Percentiles rank a stretch among this genome's conserved stretches.
These are phyloP conservation scores for Priocnemis perturbator DNA, from an alignment of 2,888 invertebrate genomes.

Conservation along the genomic window DNA sequence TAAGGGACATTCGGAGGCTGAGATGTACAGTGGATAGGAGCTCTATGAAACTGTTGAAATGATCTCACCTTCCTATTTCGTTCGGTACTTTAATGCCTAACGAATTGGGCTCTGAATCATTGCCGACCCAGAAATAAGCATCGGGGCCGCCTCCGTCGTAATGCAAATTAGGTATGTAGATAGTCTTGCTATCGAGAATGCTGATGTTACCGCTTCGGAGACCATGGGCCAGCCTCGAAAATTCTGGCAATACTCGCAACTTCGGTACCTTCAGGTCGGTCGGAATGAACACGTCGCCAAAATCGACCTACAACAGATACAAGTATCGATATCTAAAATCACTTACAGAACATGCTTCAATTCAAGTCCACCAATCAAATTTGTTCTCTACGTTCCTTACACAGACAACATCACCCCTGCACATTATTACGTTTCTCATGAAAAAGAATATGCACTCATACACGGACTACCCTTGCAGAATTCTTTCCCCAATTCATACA, in stretches of 20 bases:
- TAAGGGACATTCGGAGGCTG: too few species aligned
- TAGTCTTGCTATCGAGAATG: slow-evolving; percentile 92
- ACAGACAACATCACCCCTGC: too few species aligned
- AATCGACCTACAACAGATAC: slow-evolving; percentile 84
- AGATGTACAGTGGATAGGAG: background rate
- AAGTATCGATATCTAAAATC: background rate
- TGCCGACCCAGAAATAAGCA: slow-evolving; percentile 97
- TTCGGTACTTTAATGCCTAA: slow-evolving; percentile 93
- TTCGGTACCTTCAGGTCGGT: slow-evolving; percentile 86
- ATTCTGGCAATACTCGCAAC: slow-evolving; percentile 88
- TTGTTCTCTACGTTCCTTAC: too few species aligned
- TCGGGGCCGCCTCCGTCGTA: slow-evolving; percentile 95
- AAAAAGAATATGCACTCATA: too few species aligned
- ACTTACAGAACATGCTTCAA: too few species aligned
- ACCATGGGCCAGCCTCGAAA: slow-evolving; percentile 91
- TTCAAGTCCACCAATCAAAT: too few species aligned
- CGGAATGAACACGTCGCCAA: slow-evolving; percentile 90
- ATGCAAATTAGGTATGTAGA: slow-evolving; percentile 93
- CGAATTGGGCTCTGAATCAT: slow-evolving; percentile 86
- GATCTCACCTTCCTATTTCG: slow-evolving; percentile 84
- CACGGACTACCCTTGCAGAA: too few species aligned
- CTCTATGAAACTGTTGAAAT: background rate
- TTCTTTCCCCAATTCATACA: too few species aligned
- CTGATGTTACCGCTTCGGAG: slow-evolving; percentile 93
- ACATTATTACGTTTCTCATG: too few species aligned